Percentiles rank a stretch among this genome's conserved stretches.
Conservation (phyloP, 2,113 vertebrate species). For the Plotosus lineatus region DNA sequence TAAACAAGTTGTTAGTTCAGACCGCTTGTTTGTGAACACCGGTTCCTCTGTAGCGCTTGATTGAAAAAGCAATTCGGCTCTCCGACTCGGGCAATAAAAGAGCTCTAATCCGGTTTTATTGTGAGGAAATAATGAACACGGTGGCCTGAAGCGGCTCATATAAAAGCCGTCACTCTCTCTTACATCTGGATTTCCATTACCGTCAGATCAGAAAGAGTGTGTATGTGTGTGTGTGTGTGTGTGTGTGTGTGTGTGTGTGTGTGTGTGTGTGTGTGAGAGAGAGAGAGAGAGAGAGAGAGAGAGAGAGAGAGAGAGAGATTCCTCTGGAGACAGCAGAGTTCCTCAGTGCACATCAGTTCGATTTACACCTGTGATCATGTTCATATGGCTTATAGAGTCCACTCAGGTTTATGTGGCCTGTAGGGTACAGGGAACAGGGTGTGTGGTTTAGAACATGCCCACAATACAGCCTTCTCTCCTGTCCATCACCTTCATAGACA, state of each 20-base stretch:
- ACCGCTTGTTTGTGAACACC: conserved; percentile 56
- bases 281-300: neutral
- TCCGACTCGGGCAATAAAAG: conserved; percentile 63
- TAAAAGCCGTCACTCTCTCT: conserved; percentile 50
- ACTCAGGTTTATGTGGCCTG: neutral
- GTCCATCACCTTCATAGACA: neutral
- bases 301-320: neutral
- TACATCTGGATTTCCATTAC: conserved; percentile 70
- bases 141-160: conserved; percentile 63
- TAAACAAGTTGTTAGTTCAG: conserved; percentile 51
- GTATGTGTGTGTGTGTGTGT: no score
- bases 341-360: neutral
- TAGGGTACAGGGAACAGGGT: neutral
- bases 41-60: conserved; percentile 50
- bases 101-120: conserved; percentile 71
- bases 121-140: conserved; percentile 69
- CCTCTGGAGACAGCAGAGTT: neutral
- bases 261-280: no score
- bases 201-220: conserved; percentile 27
- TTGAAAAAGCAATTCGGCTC: conserved; percentile 64
- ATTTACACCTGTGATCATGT: neutral
- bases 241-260: no score
- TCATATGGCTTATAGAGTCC: neutral
- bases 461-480: neutral
- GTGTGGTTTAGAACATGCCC: neutral